Evolutionary conservation across 1,140 invertebrate genomes (phyloP).

Genomic region (Listronotus oregonensis): DNA sequence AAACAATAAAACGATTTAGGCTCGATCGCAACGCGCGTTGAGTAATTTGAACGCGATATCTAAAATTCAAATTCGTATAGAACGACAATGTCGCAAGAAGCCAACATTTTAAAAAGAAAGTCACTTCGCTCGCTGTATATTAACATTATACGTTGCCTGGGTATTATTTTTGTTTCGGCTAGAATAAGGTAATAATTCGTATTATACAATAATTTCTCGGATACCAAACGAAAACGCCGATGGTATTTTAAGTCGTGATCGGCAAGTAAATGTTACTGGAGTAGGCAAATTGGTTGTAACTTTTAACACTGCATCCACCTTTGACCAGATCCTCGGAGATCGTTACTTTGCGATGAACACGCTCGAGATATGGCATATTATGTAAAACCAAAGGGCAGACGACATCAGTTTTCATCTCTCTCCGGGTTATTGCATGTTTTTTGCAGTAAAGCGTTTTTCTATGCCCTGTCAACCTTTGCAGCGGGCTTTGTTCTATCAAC

Average conservation of each 20-base stretch:
- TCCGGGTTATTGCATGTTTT: no score
- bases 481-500: no score
- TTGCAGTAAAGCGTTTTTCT: no score
- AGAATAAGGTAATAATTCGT: conserved; percentile 9
- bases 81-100: conserved; percentile 5
- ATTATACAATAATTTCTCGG: conserved; percentile 10
- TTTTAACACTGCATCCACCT: conserved; percentile 24
- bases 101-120: conserved; percentile 8
- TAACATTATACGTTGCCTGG: neutral
- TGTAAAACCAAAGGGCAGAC: no score
- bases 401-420: no score
- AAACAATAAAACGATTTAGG: conserved; percentile 16
- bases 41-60: conserved; percentile 6
- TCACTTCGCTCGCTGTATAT: neutral
- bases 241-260: conserved; percentile 37
- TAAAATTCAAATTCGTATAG: conserved; percentile 10
- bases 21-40: conserved; percentile 12
- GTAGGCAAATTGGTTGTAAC: conserved; percentile 30
- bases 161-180: conserved; percentile 1
- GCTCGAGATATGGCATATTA: no score
- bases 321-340: conserved; percentile 4
- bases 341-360: no score
- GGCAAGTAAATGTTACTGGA: conserved; percentile 27
- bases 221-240: conserved; percentile 12
- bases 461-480: no score